phyloP scores from a whole-genome alignment of 2,888 invertebrate species.

The Octonoba sinensis region DNA sequence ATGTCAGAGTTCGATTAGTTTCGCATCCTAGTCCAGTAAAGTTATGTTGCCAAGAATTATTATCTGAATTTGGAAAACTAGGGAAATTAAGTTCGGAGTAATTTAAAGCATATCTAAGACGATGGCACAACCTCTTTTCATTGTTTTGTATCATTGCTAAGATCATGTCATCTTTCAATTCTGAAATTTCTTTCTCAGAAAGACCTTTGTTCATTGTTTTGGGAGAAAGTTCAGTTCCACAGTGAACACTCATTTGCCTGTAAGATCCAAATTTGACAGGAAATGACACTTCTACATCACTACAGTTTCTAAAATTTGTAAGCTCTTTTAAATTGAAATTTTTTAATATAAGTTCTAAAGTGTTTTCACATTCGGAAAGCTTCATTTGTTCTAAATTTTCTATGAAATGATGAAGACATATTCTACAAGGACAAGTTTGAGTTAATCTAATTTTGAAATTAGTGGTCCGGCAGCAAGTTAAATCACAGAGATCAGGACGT shows the following conservation, averaged over 20 bases:
- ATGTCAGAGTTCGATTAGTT: constrained; percentile 76
- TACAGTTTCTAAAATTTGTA: constrained; percentile 32
- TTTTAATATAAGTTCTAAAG: constrained; percentile 33
- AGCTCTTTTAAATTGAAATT: constrained; percentile 44
- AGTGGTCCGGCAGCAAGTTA: constrained; percentile 55
- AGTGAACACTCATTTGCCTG: constrained; percentile 50
- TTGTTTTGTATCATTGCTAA: constrained; percentile 64
- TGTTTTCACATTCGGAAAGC: constrained; percentile 61
- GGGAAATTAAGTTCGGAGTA: constrained; percentile 66
- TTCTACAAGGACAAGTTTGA: constrained; percentile 46
- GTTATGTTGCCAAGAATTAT: constrained; percentile 55
- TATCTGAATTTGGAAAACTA: constrained; percentile 36
- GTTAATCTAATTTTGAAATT: constrained; percentile 20
- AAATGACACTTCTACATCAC: constrained; percentile 52
- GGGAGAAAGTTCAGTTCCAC: constrained; percentile 19
- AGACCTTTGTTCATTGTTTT: constrained; percentile 11
- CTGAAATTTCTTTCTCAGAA: constrained; percentile 37
- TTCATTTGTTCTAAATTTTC: constrained; percentile 43
- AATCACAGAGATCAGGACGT: constrained; percentile 42
- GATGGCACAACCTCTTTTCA: constrained; percentile 64
- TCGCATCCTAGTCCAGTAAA: constrained; percentile 71
- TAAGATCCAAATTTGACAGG: constrained; percentile 57
- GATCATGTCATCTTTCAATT: constrained; percentile 64
- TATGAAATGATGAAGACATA: constrained; percentile 41
- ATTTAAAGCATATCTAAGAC: constrained; percentile 65